phyloP scores from a whole-genome alignment of 2,797 vertebrate genomes.

The Eidolon dupreanum region DNA sequence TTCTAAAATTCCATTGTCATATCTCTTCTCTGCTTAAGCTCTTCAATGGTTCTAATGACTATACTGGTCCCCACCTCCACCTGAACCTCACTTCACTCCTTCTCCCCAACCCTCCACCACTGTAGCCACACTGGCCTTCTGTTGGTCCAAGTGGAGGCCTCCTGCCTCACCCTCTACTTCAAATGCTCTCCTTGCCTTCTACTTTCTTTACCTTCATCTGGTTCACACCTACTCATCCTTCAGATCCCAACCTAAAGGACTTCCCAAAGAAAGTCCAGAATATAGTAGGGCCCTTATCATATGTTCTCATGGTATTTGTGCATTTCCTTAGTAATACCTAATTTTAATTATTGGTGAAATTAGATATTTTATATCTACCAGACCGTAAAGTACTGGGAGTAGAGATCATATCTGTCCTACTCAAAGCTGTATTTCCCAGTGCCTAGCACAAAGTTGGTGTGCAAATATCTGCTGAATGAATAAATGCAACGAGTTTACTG shows the following conservation, averaged over 20 bases:
- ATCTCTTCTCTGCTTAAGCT: neutral
- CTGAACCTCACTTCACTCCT: neutral
- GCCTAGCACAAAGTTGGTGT: neutral
- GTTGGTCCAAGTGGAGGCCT: neutral
- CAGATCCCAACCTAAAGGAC: neutral
- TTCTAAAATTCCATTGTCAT: neutral
- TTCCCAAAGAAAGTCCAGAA: neutral
- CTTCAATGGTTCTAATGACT: neutral
- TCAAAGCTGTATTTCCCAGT: neutral
- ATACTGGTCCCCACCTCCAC: neutral
- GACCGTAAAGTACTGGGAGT: neutral
- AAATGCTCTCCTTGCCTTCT: too few species aligned
- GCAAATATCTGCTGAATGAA: neutral
- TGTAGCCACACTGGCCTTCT: neutral
- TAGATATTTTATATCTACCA: neutral
- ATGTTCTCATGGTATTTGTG: neutral
- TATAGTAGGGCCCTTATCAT: rapidly evolving
- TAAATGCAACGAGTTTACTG: neutral
- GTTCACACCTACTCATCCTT: neutral
- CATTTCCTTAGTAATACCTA: neutral
- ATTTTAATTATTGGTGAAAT: neutral
- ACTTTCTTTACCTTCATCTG: neutral
- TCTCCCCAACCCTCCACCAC: neutral
- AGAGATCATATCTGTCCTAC: neutral
- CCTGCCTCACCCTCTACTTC: neutral